These are phyloP conservation scores for Manis pentadactyla DNA, from an alignment of 2,797 vertebrate species.

Conservation along the genomic window DNA sequence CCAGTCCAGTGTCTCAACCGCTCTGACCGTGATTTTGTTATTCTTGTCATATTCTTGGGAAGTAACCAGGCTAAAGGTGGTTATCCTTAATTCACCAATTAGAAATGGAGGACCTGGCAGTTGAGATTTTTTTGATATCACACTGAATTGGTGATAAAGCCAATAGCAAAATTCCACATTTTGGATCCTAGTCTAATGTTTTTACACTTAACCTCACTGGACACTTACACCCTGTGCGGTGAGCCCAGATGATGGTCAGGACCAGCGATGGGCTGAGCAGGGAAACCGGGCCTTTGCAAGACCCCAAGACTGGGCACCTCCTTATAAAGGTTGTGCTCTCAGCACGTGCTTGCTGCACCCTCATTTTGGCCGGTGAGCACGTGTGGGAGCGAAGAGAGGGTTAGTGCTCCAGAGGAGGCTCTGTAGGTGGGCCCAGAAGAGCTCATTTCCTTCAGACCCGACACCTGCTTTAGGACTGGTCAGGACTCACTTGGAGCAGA, in stretches of 20 bases:
- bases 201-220: background rate
- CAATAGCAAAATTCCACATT: conserved; percentile 33
- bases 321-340: background rate
- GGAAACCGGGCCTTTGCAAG: background rate
- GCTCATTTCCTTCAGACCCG: background rate
- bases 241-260: background rate
- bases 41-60: background rate
- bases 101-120: background rate
- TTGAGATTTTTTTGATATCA: background rate
- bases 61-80: background rate
- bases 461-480: background rate
- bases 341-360: background rate
- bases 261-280: background rate
- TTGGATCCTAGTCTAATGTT: background rate
- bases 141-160: background rate
- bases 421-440: background rate
- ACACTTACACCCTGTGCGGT: background rate
- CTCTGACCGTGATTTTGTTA: conserved; percentile 14
- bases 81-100: conserved; percentile 45
- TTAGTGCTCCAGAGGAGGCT: background rate
- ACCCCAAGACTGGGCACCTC: background rate
- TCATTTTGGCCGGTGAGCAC: background rate
- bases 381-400: background rate
- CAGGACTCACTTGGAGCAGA: background rate
- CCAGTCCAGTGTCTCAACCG: background rate